Evolutionary conservation across 2,888 invertebrate genomes (phyloP).

Genomic region (Congeria kusceri): DNA sequence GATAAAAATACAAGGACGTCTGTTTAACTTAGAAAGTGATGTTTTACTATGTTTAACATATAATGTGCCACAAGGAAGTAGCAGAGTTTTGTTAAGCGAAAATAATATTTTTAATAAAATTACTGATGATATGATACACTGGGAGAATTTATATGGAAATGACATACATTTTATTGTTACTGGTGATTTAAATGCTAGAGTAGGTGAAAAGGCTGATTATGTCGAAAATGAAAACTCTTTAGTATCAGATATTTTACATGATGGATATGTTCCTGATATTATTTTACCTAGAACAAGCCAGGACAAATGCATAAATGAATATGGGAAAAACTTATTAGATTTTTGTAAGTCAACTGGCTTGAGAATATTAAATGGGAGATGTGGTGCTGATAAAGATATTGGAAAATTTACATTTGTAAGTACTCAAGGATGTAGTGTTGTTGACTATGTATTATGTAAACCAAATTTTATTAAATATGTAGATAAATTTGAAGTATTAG

Average conservation of each 20-base stretch:
- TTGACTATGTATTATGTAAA: constrained; percentile 3
- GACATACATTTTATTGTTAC: not conserved
- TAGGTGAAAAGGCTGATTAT: not conserved
- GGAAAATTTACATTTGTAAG: constrained; percentile 3
- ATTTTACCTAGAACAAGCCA: not conserved
- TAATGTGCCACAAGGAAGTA: not conserved
- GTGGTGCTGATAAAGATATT: not conserved
- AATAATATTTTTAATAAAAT: not conserved
- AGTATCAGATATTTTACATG: too few relatives aligned
- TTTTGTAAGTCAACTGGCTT: not conserved
- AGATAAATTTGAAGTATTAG: not conserved
- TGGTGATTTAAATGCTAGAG: not conserved
- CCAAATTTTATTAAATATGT: not conserved
- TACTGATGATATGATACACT: not conserved
- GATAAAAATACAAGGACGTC: not conserved
- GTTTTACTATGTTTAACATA: not conserved
- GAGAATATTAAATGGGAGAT: not conserved
- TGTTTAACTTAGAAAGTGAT: not conserved
- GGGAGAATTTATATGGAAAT: not conserved
- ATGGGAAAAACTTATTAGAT: not conserved
- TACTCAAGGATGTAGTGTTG: constrained; percentile 1
- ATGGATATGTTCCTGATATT: not conserved
- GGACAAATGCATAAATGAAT: not conserved
- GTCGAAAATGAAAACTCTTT: too few relatives aligned
- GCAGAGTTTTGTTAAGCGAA: not conserved